phyloP scores from a whole-genome alignment of 2,113 vertebrate genomes.

The Malurus elegans region DNA sequence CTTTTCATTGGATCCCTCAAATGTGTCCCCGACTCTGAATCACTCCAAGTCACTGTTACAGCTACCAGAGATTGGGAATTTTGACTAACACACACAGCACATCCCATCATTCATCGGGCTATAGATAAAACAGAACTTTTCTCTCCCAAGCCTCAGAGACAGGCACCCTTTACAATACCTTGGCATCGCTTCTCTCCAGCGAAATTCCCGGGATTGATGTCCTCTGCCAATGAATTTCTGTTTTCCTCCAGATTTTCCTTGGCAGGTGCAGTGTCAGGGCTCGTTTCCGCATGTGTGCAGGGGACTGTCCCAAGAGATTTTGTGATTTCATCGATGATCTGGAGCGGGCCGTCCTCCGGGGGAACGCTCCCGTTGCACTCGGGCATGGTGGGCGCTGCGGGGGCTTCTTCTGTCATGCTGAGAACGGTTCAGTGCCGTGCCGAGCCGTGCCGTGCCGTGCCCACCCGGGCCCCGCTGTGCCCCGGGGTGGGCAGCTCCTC shows the following conservation, averaged over 20 bases:
- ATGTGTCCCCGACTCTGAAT: background rate
- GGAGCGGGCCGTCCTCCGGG: background rate
- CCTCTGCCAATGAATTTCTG: background rate
- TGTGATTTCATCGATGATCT: conserved; percentile 16
- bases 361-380: conserved; percentile 53
- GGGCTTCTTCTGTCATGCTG: conserved; percentile 71
- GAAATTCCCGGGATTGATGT: background rate
- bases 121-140: background rate
- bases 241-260: background rate
- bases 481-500: background rate
- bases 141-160: background rate
- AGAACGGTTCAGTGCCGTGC: background rate
- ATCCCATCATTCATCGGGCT: background rate
- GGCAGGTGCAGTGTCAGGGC: background rate
- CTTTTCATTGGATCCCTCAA: background rate
- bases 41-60: background rate
- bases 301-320: background rate
- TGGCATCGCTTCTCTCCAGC: background rate
- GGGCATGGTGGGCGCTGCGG: background rate
- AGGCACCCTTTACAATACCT: conserved; percentile 56
- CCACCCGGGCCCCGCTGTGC: background rate
- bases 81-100: fast-evolving
- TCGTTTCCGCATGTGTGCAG: background rate
- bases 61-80: background rate
- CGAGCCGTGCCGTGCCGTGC: background rate